Percentiles rank a stretch among this genome's conserved stretches.
These are phyloP conservation scores for Spodoptera littoralis DNA, from an alignment of 2,888 invertebrate species.

Conservation along the genomic window DNA sequence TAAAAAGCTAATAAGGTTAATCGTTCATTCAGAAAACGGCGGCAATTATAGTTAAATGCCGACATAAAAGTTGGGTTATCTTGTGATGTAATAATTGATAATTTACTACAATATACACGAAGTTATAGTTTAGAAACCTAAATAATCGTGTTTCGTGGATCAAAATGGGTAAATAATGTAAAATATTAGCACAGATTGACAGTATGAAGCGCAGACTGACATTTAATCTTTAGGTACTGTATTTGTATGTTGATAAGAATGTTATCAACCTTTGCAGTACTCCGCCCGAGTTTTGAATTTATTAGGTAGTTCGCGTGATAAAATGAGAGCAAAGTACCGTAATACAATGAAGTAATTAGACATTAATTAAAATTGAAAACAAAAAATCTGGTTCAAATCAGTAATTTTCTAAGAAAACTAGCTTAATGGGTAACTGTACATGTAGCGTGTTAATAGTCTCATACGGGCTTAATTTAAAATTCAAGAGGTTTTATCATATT, in stretches of 20 bases:
- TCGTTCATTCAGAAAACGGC: constrained; percentile 79
- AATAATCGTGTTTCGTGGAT: not conserved
- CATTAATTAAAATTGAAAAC: constrained; percentile 4
- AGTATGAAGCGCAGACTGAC: constrained; percentile 1
- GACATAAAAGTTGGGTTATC: constrained; percentile 83
- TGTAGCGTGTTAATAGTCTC: too few species aligned
- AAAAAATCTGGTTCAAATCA: not conserved
- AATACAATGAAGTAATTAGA: constrained; percentile 17
- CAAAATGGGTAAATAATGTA: constrained; percentile 2
- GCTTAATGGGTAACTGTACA: too few species aligned
- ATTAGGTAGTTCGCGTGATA: constrained; percentile 10
- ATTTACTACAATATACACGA: constrained; percentile 38
- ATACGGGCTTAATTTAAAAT: too few species aligned
- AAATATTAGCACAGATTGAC: constrained; percentile 24
- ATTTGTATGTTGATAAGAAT: constrained; percentile 66
- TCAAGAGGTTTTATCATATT: too few species aligned
- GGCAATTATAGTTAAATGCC: constrained; percentile 55
- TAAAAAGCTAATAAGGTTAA: constrained; percentile 43
- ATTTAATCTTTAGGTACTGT: constrained; percentile 9
- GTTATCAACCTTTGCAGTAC: constrained; percentile 37
- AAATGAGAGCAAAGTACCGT: constrained; percentile 9
- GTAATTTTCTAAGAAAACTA: not conserved
- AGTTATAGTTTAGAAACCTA: constrained; percentile 6
- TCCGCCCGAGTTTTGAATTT: constrained; percentile 31
- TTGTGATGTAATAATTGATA: constrained; percentile 82